A percentile compares a stretch with the other conserved stretches of the same genome.
phyloP scores from a whole-genome alignment of 2,888 invertebrate genomes.

The Lobophora halterata region DNA sequence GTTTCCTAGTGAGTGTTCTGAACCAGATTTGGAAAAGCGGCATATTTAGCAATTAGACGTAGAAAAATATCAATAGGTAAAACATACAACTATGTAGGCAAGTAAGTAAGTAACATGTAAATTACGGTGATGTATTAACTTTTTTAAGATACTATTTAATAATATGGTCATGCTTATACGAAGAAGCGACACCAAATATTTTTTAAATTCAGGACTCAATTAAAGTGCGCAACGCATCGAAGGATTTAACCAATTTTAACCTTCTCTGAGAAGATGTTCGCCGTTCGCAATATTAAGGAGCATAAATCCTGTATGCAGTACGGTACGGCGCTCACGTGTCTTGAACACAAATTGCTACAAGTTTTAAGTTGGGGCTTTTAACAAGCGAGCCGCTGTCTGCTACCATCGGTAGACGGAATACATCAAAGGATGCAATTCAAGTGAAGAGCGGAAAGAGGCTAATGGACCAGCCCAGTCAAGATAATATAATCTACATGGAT shows the following conservation, averaged over 20 bases:
- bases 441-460: slow-evolving; percentile 43
- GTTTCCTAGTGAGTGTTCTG: no score
- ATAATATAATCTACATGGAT: slow-evolving; percentile 10
- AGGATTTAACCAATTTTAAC: slow-evolving; percentile 46
- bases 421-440: slow-evolving; percentile 50
- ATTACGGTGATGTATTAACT: no score
- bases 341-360: slow-evolving; percentile 63
- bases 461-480: slow-evolving; percentile 13
- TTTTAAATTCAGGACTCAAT: slow-evolving; percentile 30
- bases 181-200: slow-evolving; percentile 22
- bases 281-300: slow-evolving; percentile 47
- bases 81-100: no score
- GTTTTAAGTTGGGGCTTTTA: slow-evolving; percentile 48
- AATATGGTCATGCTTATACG: slow-evolving; percentile 11
- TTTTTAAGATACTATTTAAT: not conserved
- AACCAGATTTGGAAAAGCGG: no score
- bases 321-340: slow-evolving; percentile 55
- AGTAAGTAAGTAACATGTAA: no score
- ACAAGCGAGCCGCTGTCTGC: slow-evolving; percentile 60
- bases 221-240: slow-evolving; percentile 42
- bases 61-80: no score
- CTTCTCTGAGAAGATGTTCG: slow-evolving; percentile 58
- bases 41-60: no score
- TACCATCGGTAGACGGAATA: slow-evolving; percentile 37
- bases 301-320: slow-evolving; percentile 49